Percentiles rank a stretch among this genome's conserved stretches.
These are phyloP conservation scores for Arothron firmamentum DNA, from an alignment of 2,113 vertebrate genomes.

Conservation along the genomic window DNA sequence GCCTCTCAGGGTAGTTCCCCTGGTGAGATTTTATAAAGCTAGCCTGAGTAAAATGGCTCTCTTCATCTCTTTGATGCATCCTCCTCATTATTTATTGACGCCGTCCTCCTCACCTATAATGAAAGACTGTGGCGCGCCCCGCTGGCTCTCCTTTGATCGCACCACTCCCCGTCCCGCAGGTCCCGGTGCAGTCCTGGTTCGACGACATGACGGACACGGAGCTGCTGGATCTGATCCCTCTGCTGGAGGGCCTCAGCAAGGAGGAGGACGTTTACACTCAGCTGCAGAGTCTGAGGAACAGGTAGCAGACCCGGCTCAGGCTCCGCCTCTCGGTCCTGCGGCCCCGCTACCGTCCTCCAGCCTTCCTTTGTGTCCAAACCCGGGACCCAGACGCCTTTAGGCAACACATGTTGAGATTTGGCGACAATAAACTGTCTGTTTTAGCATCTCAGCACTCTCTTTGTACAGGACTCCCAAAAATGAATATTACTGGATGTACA, in stretches of 20 bases:
- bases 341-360: conserved; percentile 7
- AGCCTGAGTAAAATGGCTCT: conserved; percentile 6
- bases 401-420: conserved; percentile 14
- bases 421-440: conserved; percentile 12
- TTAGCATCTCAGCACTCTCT: conserved; percentile 39
- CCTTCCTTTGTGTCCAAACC: neutral
- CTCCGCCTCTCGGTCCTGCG: conserved; percentile 18
- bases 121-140: conserved; percentile 21
- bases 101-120: conserved; percentile 31
- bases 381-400: conserved; percentile 19
- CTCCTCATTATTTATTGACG: conserved; percentile 59
- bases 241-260: conserved; percentile 92
- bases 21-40: too few species aligned
- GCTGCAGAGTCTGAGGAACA: conserved; percentile 88
- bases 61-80: conserved; percentile 46
- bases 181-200: conserved; percentile 98
- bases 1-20: too few species aligned
- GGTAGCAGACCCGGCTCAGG: conserved; percentile 79
- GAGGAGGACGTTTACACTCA: conserved; percentile 90
- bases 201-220: conserved; percentile 97
- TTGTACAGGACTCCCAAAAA: conserved; percentile 60
- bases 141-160: conserved; percentile 12
- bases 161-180: conserved; percentile 67
- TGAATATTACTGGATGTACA: conserved; percentile 62
- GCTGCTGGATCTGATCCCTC: conserved; percentile 93